These are phyloP conservation scores for Dicranocentrus wangi DNA, from an alignment of 2,888 invertebrate species.

Conservation along the genomic window DNA sequence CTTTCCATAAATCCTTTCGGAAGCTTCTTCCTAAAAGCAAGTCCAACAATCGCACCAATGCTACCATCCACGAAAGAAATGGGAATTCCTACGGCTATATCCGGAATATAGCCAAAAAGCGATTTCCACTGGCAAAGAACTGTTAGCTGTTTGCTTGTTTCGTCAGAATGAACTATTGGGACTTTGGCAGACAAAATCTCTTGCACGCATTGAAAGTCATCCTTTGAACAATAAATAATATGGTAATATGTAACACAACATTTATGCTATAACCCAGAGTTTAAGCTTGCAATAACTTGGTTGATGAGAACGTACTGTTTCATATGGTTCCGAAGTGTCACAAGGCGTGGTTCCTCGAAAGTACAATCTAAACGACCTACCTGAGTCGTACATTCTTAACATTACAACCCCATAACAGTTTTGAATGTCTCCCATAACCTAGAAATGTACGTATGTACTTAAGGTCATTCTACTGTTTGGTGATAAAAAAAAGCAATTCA, in stretches of 20 bases:
- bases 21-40: constrained; percentile 44
- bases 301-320: constrained; percentile 22
- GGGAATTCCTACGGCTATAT: constrained; percentile 46
- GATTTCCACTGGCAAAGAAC: constrained; percentile 48
- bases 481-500: not conserved
- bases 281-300: no score
- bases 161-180: constrained; percentile 40
- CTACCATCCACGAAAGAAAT: not conserved
- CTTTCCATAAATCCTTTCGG: constrained; percentile 40
- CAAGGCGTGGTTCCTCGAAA: constrained; percentile 2
- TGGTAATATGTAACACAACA: no score
- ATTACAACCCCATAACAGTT: constrained; percentile 13
- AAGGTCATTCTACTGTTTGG: not conserved
- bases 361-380: constrained; percentile 35
- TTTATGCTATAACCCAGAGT: no score
- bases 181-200: constrained; percentile 9
- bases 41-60: constrained; percentile 24
- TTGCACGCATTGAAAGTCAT: constrained; percentile 52
- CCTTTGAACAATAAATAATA: no score
- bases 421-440: constrained; percentile 34
- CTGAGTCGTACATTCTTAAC: constrained; percentile 7
- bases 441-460: not conserved
- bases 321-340: constrained; percentile 24
- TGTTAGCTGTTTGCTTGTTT: constrained; percentile 20
- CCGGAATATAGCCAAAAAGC: constrained; percentile 35